Base-by-base conservation (phyloP, 2,113 vertebrate species). In the Numida meleagris region DNA sequence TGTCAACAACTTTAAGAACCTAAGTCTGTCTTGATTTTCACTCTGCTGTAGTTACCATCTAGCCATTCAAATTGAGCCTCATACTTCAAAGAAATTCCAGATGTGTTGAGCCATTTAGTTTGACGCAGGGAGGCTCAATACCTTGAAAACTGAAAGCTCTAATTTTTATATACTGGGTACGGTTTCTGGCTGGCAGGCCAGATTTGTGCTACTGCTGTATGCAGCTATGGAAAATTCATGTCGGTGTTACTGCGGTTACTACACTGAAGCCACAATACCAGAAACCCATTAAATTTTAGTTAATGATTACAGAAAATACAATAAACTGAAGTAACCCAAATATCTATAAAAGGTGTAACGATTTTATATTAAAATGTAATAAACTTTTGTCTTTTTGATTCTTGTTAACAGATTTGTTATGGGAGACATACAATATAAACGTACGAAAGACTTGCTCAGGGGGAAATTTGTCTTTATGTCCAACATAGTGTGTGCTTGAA, bases 141-240 rank as follows among this genome's bases (percentile, higher is more conserved):
- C 46, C n/a, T 86, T 68, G 76, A 83, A 83, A 92, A 95, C 83
- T 27, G 6, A 27, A 34, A 63, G 65, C 23, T 86, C 46, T 81
- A 51, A 81, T 90, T 90, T 88, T 91, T 83, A 43, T 38, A 34
- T 46, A 19, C 50, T 83, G 29, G 16, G 8, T 75, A 34, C 86
- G 88, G 68, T 94, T 96, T 83, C 73, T 94, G 88, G 50, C 72
- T 94, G 77, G 72, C 86, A 78, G 86, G 86, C 90, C 86, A 74
- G 82, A 74, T 95, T 86, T 88, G 80, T 80, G 27, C 86, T 88
- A 73, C 82, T 94, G 86, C 86, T 1, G 4, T 93, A 86, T 34
- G 12, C 68, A 86, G 90, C 83, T 86, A 90, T 73, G 83, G 95
- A 90, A 95, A 90, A 94, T 96, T 95, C 88, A 51, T 55, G 65